Percentiles rank a stretch among this genome's conserved stretches.
Conservation (phyloP, 2,888 invertebrate genomes). For the Cephus nigrinus region DNA sequence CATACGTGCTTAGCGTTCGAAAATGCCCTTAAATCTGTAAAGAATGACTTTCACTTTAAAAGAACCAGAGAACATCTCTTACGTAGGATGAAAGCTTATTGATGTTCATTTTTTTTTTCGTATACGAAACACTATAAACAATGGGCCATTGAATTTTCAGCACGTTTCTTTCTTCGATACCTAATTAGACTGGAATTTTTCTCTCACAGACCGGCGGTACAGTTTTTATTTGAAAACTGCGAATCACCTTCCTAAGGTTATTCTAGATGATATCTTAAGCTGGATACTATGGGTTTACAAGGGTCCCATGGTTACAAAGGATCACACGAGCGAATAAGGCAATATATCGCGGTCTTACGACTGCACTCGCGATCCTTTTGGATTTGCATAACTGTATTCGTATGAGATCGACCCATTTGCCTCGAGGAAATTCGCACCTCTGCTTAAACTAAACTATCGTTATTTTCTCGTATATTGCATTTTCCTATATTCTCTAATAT, state of each 20-base stretch:
- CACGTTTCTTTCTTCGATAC: neutral
- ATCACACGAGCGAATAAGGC: slow-evolving; percentile 19
- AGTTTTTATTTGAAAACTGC: neutral
- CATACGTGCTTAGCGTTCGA: neutral
- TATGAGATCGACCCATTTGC: neutral
- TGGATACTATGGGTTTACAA: slow-evolving; percentile 18
- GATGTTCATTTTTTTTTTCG: neutral
- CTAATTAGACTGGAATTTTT: neutral
- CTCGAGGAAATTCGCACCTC: neutral
- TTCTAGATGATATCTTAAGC: slow-evolving; percentile 16
- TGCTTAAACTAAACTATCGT: neutral
- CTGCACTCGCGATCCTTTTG: neutral
- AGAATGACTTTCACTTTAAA: neutral
- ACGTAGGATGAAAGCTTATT: neutral
- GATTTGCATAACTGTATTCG: slow-evolving; percentile 5
- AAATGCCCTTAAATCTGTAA: neutral
- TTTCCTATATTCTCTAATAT: neutral
- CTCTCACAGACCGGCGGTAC: neutral
- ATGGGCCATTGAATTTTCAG: neutral
- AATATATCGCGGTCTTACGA: slow-evolving; percentile 21
- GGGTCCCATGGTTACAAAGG: slow-evolving; percentile 21
- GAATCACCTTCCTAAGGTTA: neutral
- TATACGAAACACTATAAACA: neutral
- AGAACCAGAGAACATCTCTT: neutral
- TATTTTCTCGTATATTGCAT: neutral